A percentile compares a stretch with the other conserved stretches of the same genome.
phyloP scores from a whole-genome alignment of 2,113 vertebrate species.

The Tachycineta bicolor region DNA sequence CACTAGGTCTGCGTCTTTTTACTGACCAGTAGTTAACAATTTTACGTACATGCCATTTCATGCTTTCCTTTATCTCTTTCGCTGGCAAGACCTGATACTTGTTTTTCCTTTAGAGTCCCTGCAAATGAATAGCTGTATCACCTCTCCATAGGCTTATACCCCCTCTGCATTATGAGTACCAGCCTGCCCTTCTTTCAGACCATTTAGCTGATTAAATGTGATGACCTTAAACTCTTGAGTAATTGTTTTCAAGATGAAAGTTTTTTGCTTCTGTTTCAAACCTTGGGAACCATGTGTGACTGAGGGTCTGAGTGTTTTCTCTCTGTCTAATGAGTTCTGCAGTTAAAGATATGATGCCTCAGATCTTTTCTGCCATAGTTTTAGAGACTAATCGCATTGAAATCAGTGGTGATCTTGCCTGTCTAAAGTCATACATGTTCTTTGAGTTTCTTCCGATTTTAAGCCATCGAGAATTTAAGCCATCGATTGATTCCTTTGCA shows the following conservation, averaged over 20 bases:
- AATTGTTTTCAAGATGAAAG: background rate
- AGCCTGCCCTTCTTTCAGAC: background rate
- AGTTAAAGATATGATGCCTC: background rate
- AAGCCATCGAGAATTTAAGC: background rate
- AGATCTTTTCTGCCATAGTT: background rate
- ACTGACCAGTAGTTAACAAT: background rate
- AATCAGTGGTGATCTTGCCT: background rate
- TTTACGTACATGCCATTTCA: background rate
- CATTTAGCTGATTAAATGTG: background rate
- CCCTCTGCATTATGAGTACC: background rate
- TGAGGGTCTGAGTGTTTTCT: background rate
- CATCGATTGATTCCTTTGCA: background rate
- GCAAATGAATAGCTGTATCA: background rate
- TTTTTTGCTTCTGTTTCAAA: background rate
- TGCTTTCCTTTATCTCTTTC: background rate
- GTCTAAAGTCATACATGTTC: background rate
- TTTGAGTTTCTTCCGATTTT: background rate
- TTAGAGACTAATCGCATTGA: slow-evolving; percentile 3
- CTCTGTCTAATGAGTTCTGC: background rate
- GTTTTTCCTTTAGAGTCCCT: background rate
- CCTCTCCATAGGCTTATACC: background rate
- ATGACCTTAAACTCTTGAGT: background rate
- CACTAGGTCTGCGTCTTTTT: background rate
- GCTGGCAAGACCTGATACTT: background rate
- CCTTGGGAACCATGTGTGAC: background rate